These are phyloP conservation scores for Sebastes schlegelii DNA, from an alignment of 2,113 vertebrate genomes.

Conservation along the genomic window DNA sequence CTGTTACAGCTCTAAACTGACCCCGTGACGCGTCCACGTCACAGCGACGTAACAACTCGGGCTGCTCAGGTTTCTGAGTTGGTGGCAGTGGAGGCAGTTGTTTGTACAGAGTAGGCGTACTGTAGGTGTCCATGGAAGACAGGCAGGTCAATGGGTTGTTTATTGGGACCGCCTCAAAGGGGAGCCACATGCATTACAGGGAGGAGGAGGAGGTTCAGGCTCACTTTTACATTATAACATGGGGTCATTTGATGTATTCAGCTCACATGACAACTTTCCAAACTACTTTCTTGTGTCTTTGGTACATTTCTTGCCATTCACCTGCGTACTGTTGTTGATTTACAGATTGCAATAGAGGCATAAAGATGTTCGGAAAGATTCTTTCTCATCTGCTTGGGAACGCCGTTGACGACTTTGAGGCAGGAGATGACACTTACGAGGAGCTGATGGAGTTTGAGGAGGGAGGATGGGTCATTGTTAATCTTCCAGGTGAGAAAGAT, in stretches of 20 bases:
- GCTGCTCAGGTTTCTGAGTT: slow-evolving; percentile 36
- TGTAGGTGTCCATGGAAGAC: not conserved
- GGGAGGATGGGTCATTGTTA: slow-evolving; percentile 83
- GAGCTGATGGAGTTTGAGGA: slow-evolving; percentile 81
- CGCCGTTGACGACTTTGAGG: slow-evolving; percentile 40
- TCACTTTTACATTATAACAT: not conserved
- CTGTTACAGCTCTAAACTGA: not conserved
- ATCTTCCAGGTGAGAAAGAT: slow-evolving; percentile 75
- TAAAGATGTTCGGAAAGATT: slow-evolving; percentile 80
- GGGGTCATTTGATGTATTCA: not conserved
- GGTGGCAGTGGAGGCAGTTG: slow-evolving; percentile 23
- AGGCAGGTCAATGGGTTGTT: not conserved
- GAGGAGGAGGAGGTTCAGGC: not conserved
- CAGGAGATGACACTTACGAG: slow-evolving; percentile 28
- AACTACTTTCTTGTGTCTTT: not conserved
- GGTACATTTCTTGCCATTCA: not conserved
- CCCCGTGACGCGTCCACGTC: not conserved
- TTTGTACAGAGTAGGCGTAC: not conserved
- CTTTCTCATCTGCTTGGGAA: slow-evolving; percentile 77
- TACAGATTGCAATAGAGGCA: slow-evolving; percentile 27
- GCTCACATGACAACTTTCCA: not conserved
- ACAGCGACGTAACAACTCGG: not conserved
- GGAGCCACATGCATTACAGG: not conserved
- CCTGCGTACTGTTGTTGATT: not conserved
- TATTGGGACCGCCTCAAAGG: not conserved